Evolutionary conservation across 2,797 vertebrate genomes (phyloP), one percentile per base, ranked within the genome.

Genomic region (Xyrichtys novacula): DNA sequence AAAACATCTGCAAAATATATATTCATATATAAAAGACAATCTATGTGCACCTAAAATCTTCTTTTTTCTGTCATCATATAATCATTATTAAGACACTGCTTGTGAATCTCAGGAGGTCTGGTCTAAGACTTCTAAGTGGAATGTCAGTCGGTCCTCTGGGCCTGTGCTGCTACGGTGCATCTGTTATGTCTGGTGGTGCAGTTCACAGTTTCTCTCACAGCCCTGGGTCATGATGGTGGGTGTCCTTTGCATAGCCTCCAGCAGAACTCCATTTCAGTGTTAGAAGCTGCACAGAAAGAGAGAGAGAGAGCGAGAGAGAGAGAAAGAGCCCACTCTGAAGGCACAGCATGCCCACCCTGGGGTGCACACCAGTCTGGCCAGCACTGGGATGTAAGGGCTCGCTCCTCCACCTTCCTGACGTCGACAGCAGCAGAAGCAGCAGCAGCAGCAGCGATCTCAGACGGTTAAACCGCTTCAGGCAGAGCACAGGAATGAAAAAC

Each of bases 1-100:
- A 92, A 93, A 94, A 94, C 80, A 87, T 94, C 88, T 91, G 91
- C 91, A 92, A 93, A 93, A 94, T 91, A 94, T 92, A 93, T 91
- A 92, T 89, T 84, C 81, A 88, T 89, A 87, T 90, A 92, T 88
- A 90, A 86, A 91, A 91, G 88, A 91, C 85, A 85, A 91, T 87
- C 89, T 89, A 89, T 91, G 92, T 94, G 93, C 91, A 91, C 85
- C 92, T 93, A 95, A 90, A 76, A 60, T 63, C 68, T 81, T 85
- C 46, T 80, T 80, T 76, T n/a, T 88, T 79, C 88, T 90, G 78
- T 90, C 81, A 81, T 83, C 86, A 89, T 86, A 92, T 81, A 78
- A 61, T 74, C 66, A 86, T 86, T 80, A 87, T 90, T 93, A 92
- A 82, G 64, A 90, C 87, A 89, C 82, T 80, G 85, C 86, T 88